Conservation (phyloP, 2,888 invertebrate species). For the Sphaeridia pumilis region DNA sequence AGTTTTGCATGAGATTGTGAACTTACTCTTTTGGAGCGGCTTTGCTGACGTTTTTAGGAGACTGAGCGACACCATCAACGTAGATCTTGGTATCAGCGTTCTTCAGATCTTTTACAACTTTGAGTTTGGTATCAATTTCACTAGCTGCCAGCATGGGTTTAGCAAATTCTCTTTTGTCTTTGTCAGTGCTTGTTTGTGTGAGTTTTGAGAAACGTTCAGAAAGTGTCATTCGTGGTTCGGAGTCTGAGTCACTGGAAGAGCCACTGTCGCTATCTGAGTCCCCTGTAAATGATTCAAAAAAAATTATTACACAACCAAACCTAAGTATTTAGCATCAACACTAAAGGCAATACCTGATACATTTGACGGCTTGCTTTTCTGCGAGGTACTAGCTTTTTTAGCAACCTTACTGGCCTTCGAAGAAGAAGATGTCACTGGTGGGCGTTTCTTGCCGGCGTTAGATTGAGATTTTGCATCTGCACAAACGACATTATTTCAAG, state of each 20-base stretch:
- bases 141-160: slow-evolving; percentile 29
- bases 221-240: slow-evolving; percentile 56
- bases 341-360: not conserved
- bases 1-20: not conserved
- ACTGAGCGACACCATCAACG: slow-evolving; percentile 19
- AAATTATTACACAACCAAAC: too few species aligned
- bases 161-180: slow-evolving; percentile 65
- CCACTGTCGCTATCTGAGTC: slow-evolving; percentile 15
- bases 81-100: slow-evolving; percentile 26
- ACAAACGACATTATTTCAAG: not conserved
- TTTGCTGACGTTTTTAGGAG: not conserved
- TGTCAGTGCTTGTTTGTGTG: slow-evolving; percentile 81
- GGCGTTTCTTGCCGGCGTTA: not conserved
- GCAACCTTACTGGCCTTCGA: not conserved
- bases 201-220: slow-evolving; percentile 81
- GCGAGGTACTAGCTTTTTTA: not conserved
- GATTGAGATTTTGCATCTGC: not conserved
- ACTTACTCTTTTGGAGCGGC: not conserved
- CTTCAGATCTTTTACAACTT: slow-evolving; percentile 31
- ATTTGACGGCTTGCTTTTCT: not conserved
- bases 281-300: not conserved
- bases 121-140: slow-evolving; percentile 34
- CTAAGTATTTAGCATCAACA: not conserved
- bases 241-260: slow-evolving; percentile 36
- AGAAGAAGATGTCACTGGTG: not conserved